Conservation (phyloP, 2,888 invertebrate genomes). For the Liopterus haemorrhoidalis region DNA sequence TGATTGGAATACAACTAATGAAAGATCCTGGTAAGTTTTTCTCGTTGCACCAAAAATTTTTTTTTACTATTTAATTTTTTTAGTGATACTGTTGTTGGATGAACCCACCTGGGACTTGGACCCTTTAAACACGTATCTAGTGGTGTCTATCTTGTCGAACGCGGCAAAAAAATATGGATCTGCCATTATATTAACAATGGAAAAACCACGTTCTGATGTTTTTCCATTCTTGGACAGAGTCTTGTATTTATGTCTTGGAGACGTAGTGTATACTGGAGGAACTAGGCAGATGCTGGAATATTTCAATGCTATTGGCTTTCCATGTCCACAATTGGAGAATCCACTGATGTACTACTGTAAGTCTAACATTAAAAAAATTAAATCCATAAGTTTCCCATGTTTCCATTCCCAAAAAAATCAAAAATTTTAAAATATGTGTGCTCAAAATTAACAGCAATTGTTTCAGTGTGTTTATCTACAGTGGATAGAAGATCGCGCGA, state of each 20-base stretch:
- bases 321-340: conserved; percentile 94
- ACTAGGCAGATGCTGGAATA: conserved; percentile 90
- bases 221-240: conserved; percentile 92
- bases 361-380: conserved; percentile 40
- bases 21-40: conserved; percentile 77
- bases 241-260: conserved; percentile 82
- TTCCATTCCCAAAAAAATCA: conserved; percentile 9
- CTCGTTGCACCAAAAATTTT: background rate
- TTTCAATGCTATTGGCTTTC: conserved; percentile 91
- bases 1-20: conserved; percentile 87
- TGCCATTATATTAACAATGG: conserved; percentile 85
- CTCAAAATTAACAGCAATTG: background rate
- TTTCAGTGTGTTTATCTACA: conserved; percentile 73
- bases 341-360: conserved; percentile 96
- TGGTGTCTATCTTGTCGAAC: conserved; percentile 89
- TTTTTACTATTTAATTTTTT: conserved; percentile 32
- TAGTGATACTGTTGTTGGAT: conserved; percentile 81
- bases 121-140: conserved; percentile 89
- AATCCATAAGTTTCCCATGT: too few species aligned
- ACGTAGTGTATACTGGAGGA: conserved; percentile 86
- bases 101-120: conserved; percentile 94
- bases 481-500: conserved; percentile 79
- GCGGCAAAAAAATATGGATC: conserved; percentile 85
- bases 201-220: conserved; percentile 90
- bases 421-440: background rate